Percentiles rank a stretch among this genome's conserved stretches.
Conservation (phyloP, 2,888 invertebrate species). For the Abscondita cerata region DNA sequence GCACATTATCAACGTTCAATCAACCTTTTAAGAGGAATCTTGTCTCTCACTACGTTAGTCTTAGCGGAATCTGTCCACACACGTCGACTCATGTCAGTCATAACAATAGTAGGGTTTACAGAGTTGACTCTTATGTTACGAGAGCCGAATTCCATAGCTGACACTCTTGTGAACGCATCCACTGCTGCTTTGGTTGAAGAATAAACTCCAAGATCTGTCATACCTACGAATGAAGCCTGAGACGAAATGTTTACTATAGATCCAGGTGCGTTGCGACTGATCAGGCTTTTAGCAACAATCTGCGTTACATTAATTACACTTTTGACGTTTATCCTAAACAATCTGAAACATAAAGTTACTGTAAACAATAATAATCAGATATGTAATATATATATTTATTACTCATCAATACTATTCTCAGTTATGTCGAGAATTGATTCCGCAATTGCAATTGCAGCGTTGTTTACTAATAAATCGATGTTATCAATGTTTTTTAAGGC, state of each 20-base stretch:
- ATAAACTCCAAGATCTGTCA: constrained; percentile 90
- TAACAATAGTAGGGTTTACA: constrained; percentile 92
- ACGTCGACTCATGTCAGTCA: constrained; percentile 86
- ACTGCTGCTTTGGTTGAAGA: constrained; percentile 92
- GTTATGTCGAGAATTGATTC: constrained; percentile 74
- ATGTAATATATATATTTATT: constrained; percentile 50
- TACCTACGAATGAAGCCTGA: constrained; percentile 89
- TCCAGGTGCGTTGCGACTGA: constrained; percentile 73
- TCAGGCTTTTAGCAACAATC: constrained; percentile 76
- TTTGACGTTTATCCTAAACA: constrained; percentile 83
- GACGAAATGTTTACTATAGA: constrained; percentile 94
- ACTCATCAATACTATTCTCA: constrained; percentile 76
- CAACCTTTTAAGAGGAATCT: constrained; percentile 89
- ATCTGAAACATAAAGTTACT: constrained; percentile 60
- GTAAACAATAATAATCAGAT: background rate
- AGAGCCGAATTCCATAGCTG: constrained; percentile 83
- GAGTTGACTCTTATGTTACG: constrained; percentile 89
- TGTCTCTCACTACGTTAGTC: constrained; percentile 70
- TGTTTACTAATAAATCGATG: constrained; percentile 87
- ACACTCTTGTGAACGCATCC: constrained; percentile 93
- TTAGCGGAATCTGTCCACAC: constrained; percentile 85
- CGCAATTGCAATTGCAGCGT: constrained; percentile 79
- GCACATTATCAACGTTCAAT: constrained; percentile 66
- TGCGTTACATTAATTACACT: constrained; percentile 86
- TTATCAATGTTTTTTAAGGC: constrained; percentile 67